Evolutionary conservation across 2,113 vertebrate genomes (phyloP).

Genomic region (Colistium nudipinnis): DNA sequence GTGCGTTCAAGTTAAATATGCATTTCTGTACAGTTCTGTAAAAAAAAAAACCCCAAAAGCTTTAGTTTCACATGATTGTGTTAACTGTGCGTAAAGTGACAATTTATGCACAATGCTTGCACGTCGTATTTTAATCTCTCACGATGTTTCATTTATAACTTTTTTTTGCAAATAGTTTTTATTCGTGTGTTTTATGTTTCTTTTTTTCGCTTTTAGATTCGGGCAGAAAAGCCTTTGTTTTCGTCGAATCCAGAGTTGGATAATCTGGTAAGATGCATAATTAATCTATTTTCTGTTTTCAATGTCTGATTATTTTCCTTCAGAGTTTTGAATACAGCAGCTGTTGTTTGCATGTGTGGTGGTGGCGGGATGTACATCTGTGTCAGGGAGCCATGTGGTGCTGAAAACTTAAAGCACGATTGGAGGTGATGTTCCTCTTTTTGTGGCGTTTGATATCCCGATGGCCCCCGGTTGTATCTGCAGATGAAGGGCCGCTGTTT

Average conservation of each 20-base stretch:
- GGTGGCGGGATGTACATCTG: constrained; percentile 6
- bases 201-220: constrained; percentile 88
- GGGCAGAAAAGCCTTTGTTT: constrained; percentile 99
- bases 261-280: constrained; percentile 94
- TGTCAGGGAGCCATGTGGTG: constrained; percentile 37
- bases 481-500: constrained; percentile 79
- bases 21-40: background rate
- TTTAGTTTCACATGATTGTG: background rate
- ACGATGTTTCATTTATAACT: background rate
- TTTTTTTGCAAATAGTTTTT: background rate
- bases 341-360: constrained; percentile 23
- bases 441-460: constrained; percentile 73
- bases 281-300: background rate
- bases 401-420: constrained; percentile 41
- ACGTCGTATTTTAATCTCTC: background rate
- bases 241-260: constrained; percentile 99
- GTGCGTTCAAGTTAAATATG: constrained; percentile 15
- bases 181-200: constrained; percentile 10
- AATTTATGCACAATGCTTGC: background rate
- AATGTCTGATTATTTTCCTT: background rate
- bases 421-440: constrained; percentile 62
- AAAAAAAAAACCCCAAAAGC: background rate
- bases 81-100: constrained; percentile 31
- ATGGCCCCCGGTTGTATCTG: constrained; percentile 65
- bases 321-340: background rate